phyloP scores from a whole-genome alignment of 2,797 vertebrate species.

The Salmo trutta region DNA sequence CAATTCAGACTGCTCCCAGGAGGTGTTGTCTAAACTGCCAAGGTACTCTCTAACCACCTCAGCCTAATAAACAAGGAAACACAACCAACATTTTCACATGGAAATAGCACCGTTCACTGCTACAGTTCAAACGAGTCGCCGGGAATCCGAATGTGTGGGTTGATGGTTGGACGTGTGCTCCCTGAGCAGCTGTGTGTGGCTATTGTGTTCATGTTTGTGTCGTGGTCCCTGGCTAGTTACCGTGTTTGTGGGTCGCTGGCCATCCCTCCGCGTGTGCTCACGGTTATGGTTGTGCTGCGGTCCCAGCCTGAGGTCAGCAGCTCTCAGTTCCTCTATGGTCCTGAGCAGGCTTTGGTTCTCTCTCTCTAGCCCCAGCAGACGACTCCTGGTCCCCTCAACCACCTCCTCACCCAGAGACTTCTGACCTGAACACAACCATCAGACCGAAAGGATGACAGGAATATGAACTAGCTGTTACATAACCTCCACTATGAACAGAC shows the following conservation, averaged over 20 bases:
- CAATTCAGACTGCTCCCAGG: not conserved
- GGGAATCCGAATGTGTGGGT: not conserved
- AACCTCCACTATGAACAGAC: not conserved
- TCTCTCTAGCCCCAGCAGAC: conserved; percentile 87
- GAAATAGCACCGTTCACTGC: not conserved
- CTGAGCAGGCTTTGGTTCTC: conserved; percentile 90
- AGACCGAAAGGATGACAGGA: not conserved
- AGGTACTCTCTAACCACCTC: not conserved
- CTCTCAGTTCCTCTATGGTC: conserved; percentile 86
- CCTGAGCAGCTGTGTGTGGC: not conserved
- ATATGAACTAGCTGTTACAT: not conserved
- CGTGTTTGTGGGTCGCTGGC: conserved; percentile 1
- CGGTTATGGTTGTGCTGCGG: conserved; percentile 43
- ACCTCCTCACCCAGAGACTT: conserved; percentile 91
- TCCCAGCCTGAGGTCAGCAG: conserved; percentile 73
- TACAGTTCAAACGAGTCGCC: not conserved
- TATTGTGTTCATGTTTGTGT: not conserved
- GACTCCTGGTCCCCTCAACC: conserved; percentile 86
- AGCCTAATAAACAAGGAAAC: not conserved
- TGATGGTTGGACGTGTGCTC: not conserved
- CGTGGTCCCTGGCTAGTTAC: not conserved
- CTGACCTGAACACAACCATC: conserved; percentile 73
- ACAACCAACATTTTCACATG: not conserved
- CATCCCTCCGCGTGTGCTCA: not conserved
- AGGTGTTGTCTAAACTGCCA: not conserved